phyloP scores from a whole-genome alignment of 2,113 vertebrate species.

The Tricholaema leucomelas region DNA sequence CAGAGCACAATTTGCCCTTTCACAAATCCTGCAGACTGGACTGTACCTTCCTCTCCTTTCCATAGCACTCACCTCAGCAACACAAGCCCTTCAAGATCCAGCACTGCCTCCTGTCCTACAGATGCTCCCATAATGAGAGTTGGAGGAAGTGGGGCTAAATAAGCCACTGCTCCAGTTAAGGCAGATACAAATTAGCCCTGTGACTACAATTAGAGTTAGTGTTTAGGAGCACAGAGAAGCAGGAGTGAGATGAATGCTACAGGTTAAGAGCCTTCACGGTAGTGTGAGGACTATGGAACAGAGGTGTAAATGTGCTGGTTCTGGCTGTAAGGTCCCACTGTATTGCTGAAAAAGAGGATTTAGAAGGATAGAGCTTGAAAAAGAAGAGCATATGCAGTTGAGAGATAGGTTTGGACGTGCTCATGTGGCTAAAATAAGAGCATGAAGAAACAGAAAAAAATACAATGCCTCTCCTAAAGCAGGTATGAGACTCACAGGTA shows the following conservation, averaged over 20 bases:
- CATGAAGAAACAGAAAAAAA: neutral
- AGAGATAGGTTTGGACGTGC: neutral
- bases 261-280: neutral
- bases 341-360: neutral
- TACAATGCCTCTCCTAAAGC: neutral
- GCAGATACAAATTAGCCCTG: neutral
- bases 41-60: neutral
- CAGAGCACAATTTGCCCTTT: neutral
- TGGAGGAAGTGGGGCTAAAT: neutral
- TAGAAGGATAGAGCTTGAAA: neutral
- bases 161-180: neutral
- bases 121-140: neutral
- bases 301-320: neutral
- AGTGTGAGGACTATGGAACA: neutral
- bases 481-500: neutral
- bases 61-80: neutral
- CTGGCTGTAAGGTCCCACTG: neutral
- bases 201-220: neutral
- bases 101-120: neutral
- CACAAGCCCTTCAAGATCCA: neutral
- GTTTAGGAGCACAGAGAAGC: neutral
- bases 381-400: neutral
- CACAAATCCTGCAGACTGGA: neutral
- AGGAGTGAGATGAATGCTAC: neutral
- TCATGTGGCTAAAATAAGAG: neutral